Conservation (phyloP, 2,797 vertebrate genomes). For the Acropternis orthonyx region DNA sequence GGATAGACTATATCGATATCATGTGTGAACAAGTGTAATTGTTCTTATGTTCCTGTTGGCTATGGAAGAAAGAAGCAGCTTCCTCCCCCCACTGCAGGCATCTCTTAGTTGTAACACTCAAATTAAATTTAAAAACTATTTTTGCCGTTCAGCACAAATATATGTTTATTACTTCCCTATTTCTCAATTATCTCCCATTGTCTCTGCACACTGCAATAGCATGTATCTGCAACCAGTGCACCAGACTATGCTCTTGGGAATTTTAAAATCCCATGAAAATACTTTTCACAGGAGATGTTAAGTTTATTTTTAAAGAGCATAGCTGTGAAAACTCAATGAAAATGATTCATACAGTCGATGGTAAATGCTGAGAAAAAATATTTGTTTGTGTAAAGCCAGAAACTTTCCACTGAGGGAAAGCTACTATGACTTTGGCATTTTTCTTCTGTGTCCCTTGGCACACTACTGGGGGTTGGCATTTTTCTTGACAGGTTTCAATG, state of each 20-base stretch:
- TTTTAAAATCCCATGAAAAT: not conserved
- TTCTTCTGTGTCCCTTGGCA: not conserved
- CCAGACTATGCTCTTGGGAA: not conserved
- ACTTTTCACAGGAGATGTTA: not conserved
- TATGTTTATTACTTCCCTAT: not conserved
- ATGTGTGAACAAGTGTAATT: not conserved
- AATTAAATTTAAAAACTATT: not conserved
- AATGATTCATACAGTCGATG: not conserved
- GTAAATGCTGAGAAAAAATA: slow-evolving; percentile 3
- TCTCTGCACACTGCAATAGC: not conserved
- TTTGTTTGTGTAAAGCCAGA: not conserved
- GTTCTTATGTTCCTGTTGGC: not conserved
- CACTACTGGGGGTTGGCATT: not conserved
- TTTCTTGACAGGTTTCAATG: not conserved
- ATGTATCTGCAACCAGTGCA: not conserved
- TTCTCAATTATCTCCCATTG: not conserved
- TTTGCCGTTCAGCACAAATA: not conserved
- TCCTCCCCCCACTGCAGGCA: not conserved
- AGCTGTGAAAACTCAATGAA: not conserved
- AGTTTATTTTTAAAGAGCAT: slow-evolving; percentile 31
- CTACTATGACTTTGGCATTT: not conserved
- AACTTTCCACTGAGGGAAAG: not conserved
- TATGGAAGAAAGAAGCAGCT: not conserved
- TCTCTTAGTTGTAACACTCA: not conserved
- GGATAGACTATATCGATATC: not conserved